Percentiles rank a stretch among this genome's conserved stretches.
Conservation (phyloP, 2,888 invertebrate species). For the Scaptomyza flava region DNA sequence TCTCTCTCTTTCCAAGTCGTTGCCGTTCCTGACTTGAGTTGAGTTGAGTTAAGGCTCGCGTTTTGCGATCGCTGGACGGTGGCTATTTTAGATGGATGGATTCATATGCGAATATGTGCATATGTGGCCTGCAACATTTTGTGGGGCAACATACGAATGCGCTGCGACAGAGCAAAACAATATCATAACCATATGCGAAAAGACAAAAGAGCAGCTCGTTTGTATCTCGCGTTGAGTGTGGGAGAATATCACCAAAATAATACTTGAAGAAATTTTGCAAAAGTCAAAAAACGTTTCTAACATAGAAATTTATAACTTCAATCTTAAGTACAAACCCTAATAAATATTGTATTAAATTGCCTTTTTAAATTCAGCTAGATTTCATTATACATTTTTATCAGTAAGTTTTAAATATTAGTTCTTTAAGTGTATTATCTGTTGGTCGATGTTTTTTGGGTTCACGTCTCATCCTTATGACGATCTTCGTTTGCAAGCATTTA, state of each 20-base stretch:
- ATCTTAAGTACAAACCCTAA: no score
- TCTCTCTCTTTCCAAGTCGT: neutral
- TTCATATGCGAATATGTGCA: conserved; percentile 64
- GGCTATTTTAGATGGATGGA: conserved; percentile 59
- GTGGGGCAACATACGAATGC: neutral
- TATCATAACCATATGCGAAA: conserved; percentile 73
- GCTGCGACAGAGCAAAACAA: conserved; percentile 52
- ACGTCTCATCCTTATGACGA: conserved; percentile 57
- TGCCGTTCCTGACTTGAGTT: neutral
- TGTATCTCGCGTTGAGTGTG: conserved; percentile 41
- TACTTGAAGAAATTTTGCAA: conserved; percentile 18
- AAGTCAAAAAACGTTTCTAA: no score
- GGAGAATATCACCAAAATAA: conserved; percentile 30
- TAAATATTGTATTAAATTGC: no score
- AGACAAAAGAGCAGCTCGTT: conserved; percentile 25
- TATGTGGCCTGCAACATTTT: conserved; percentile 37
- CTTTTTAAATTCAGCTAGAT: no score
- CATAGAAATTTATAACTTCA: no score
- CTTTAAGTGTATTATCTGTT: neutral
- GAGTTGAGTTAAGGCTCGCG: neutral
- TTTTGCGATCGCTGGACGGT: conserved; percentile 23
- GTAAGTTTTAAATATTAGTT: neutral
- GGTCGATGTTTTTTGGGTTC: conserved; percentile 5
- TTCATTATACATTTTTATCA: no score
- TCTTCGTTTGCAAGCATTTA: conserved; percentile 60